phyloP scores from a whole-genome alignment of 2,113 vertebrate genomes.

The Agelaius phoeniceus region DNA sequence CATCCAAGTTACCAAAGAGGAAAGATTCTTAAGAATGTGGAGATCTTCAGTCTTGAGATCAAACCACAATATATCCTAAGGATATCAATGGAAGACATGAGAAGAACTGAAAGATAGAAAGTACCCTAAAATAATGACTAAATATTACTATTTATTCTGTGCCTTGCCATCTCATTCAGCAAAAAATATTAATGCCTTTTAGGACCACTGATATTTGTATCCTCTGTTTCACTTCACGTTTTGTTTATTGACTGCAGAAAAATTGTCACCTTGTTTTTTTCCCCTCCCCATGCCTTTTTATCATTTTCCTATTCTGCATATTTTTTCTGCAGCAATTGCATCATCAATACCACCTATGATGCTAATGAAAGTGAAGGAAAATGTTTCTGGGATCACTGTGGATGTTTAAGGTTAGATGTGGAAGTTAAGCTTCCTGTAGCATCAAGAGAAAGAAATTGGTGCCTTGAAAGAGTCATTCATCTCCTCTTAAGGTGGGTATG shows the following conservation, averaged over 20 bases:
- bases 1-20: background rate
- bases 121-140: background rate
- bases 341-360: background rate
- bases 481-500: background rate
- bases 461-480: background rate
- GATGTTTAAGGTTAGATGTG: background rate
- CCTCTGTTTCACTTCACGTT: background rate
- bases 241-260: background rate
- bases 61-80: background rate
- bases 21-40: background rate
- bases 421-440: background rate
- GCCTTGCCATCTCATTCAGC: background rate
- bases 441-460: background rate
- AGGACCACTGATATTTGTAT: background rate
- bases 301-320: background rate
- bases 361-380: background rate
- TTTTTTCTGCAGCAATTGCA: background rate
- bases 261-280: fast-evolving
- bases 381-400: background rate
- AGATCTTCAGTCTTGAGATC: background rate
- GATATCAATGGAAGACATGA: background rate
- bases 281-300: fast-evolving
- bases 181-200: background rate
- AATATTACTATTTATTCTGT: background rate
- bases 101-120: background rate